A percentile compares a stretch with the other conserved stretches of the same genome.
Evolutionary conservation across 2,113 vertebrate species (phyloP).

Genomic region (Phyllostomus discolor): DNA sequence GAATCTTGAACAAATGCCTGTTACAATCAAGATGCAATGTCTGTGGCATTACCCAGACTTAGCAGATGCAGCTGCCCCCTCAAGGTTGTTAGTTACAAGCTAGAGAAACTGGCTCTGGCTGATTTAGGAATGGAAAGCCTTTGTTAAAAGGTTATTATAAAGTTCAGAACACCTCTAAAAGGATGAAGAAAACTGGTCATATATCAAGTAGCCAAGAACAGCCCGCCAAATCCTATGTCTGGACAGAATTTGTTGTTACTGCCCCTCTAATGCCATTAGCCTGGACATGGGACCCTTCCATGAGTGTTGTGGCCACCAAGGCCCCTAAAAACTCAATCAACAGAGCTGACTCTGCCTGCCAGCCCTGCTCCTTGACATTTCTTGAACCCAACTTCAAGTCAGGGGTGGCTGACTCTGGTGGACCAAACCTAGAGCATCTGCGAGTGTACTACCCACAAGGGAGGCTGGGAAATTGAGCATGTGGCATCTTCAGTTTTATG

Average conservation of each 20-base stretch:
- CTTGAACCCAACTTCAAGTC: background rate
- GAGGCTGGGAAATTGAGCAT: background rate
- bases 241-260: background rate
- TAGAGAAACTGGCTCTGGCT: background rate
- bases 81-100: background rate
- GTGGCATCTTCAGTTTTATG: background rate
- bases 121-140: background rate
- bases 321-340: background rate
- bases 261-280: background rate
- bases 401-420: background rate
- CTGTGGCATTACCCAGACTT: background rate
- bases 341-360: background rate
- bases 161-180: background rate
- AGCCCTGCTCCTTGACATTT: background rate
- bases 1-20: background rate
- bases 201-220: background rate
- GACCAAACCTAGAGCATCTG: background rate
- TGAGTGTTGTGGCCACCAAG: background rate
- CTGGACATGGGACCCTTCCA: background rate
- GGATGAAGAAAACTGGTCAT: background rate
- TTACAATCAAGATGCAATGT: background rate
- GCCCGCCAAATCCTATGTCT: background rate
- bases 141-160: background rate
- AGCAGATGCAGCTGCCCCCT: background rate
- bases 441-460: background rate